A percentile compares a stretch with the other conserved stretches of the same genome.
phyloP scores from a whole-genome alignment of 2,113 vertebrate species.

The Apodemus speciosus region DNA sequence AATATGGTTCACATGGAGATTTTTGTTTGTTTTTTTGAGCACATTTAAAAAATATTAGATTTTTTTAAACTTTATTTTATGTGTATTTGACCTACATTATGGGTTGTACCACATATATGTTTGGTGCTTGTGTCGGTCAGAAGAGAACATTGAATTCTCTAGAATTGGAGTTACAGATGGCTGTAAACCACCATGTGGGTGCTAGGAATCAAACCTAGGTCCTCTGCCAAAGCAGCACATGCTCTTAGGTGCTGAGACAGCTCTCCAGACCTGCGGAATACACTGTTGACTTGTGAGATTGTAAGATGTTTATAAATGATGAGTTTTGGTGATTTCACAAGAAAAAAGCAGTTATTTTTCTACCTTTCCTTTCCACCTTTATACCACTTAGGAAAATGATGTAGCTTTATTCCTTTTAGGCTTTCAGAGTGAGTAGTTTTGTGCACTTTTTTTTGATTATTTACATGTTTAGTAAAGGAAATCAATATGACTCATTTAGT shows the following conservation, averaged over 20 bases:
- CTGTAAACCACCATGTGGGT: background rate
- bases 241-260: background rate
- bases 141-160: background rate
- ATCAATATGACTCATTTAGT: background rate
- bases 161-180: background rate
- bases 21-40: background rate
- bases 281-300: background rate
- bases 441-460: conserved; percentile 19
- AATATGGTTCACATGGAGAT: background rate
- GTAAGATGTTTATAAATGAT: conserved; percentile 24
- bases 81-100: background rate
- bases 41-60: background rate
- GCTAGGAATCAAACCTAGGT: background rate
- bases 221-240: background rate
- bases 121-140: background rate
- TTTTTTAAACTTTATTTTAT: background rate
- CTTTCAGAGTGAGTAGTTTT: conserved; percentile 29
- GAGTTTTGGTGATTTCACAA: conserved; percentile 7
- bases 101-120: background rate
- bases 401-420: background rate
- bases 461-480: conserved; percentile 19
- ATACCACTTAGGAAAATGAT: conserved; percentile 3
- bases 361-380: conserved; percentile 32
- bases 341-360: background rate
- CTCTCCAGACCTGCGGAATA: background rate